These are phyloP conservation scores for Scolanthus callimorphus DNA, from an alignment of 92 coral and sea anemone species.

Conservation along the genomic window DNA sequence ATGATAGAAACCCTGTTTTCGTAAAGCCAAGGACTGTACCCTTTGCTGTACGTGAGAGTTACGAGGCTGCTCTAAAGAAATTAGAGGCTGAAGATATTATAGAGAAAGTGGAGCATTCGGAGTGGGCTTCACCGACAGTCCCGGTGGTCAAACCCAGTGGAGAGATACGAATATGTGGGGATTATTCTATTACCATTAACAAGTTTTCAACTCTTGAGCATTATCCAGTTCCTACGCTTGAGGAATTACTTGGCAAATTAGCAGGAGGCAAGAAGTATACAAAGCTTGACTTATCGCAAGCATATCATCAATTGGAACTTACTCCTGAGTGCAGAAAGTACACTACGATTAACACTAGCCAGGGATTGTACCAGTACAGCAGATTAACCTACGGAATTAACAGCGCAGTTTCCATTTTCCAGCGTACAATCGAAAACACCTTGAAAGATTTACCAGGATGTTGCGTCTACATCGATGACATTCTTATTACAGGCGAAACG, in stretches of 20 bases:
- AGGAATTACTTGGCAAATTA: conserved; percentile 32
- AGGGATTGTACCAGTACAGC: conserved; percentile 34
- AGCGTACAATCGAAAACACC: conserved; percentile 29
- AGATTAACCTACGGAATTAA: conserved; percentile 29
- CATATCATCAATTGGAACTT: conserved; percentile 48
- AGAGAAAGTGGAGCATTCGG: conserved; percentile 43
- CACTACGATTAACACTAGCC: conserved; percentile 35
- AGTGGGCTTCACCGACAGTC: conserved; percentile 49
- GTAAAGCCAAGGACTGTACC: conserved; percentile 36
- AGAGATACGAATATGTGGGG: conserved; percentile 25
- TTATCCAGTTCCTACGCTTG: conserved; percentile 37
- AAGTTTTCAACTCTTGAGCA: conserved; percentile 30
- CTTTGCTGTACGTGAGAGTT: conserved; percentile 40
- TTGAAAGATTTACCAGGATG: conserved; percentile 31
- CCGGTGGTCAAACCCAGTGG: conserved; percentile 40
- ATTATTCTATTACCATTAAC: conserved; percentile 43
- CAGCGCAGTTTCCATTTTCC: conserved; percentile 26
- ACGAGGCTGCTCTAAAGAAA: conserved; percentile 28
- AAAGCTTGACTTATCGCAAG: conserved; percentile 52
- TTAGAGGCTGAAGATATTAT: conserved; percentile 34
- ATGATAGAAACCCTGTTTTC: conserved; percentile 20
- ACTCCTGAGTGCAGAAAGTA: conserved; percentile 28
- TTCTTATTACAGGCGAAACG: conserved; percentile 16
- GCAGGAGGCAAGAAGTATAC: conserved; percentile 35
- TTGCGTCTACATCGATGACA: conserved; percentile 32